Evolutionary conservation across 2,113 vertebrate genomes (phyloP).

Genomic region (Neotoma lepida): DNA sequence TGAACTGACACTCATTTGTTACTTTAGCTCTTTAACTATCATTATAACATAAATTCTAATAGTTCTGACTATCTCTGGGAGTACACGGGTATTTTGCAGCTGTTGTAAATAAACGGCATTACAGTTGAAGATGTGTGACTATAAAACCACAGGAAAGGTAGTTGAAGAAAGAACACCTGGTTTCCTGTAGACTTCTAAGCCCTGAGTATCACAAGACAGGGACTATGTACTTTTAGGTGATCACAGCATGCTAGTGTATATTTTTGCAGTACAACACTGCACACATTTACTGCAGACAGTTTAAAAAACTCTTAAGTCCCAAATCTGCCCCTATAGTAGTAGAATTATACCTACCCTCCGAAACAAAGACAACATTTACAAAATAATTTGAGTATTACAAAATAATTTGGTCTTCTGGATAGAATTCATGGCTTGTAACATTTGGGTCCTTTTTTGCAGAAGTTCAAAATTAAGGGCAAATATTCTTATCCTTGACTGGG

Average conservation of each 20-base stretch:
- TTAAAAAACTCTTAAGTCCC: constrained; percentile 7
- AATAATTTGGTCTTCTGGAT: constrained; percentile 50
- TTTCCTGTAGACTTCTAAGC: constrained; percentile 73
- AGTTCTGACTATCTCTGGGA: constrained; percentile 78
- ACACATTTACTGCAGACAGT: constrained; percentile 34
- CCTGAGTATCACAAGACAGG: constrained; percentile 75
- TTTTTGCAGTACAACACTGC: constrained; percentile 14
- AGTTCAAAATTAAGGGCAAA: constrained; percentile 54
- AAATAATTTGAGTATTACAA: constrained; percentile 41
- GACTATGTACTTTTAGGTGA: constrained; percentile 52
- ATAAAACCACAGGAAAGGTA: constrained; percentile 83
- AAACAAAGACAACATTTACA: background rate
- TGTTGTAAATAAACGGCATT: constrained; percentile 84
- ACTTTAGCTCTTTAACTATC: constrained; percentile 80
- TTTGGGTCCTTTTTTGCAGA: constrained; percentile 52
- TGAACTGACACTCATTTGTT: constrained; percentile 80
- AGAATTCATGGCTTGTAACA: constrained; percentile 39
- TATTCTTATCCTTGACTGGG: constrained; percentile 28
- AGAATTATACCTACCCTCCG: constrained; percentile 52
- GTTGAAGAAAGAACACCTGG: constrained; percentile 81
- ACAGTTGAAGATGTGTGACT: constrained; percentile 81
- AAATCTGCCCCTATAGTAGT: background rate
- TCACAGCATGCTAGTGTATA: constrained; percentile 27
- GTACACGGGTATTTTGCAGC: constrained; percentile 83
- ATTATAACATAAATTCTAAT: constrained; percentile 85